phyloP scores from a whole-genome alignment of 2,888 invertebrate species.

The Parelbella ahira region DNA sequence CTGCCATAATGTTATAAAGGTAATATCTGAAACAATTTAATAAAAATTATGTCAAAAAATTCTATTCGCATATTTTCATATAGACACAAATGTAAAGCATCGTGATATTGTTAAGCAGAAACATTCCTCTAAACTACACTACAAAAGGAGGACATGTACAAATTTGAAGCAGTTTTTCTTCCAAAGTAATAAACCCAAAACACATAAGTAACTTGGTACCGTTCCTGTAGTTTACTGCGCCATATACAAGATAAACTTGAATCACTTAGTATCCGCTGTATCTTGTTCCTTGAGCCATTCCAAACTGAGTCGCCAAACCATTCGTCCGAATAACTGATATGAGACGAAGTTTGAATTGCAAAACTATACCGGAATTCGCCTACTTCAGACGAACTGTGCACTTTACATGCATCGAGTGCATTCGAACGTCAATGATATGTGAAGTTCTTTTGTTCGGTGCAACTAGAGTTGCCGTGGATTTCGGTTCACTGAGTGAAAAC shows the following conservation, averaged over 20 bases:
- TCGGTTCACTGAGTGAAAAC: slow-evolving; percentile 20
- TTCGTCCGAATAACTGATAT: slow-evolving; percentile 69
- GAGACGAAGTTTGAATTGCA: slow-evolving; percentile 72
- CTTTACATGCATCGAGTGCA: slow-evolving; percentile 31
- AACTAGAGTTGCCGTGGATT: slow-evolving; percentile 30
- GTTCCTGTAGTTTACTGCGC: not conserved
- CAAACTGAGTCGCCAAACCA: slow-evolving; percentile 38
- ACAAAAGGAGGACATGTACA: too few species aligned
- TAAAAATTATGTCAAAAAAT: too few species aligned
- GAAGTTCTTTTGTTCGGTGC: slow-evolving; percentile 22
- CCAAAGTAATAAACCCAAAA: too few species aligned
- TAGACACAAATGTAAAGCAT: too few species aligned
- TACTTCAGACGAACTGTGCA: slow-evolving; percentile 31
- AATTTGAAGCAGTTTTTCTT: too few species aligned
- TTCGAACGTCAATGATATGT: slow-evolving; percentile 36
- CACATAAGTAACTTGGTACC: not conserved
- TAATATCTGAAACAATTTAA: too few species aligned
- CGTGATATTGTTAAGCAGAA: too few species aligned
- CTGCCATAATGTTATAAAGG: too few species aligned
- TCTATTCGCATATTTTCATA: too few species aligned
- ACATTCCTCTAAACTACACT: too few species aligned
- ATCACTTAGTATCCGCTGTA: slow-evolving; percentile 6
- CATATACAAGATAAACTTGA: slow-evolving; percentile 3
- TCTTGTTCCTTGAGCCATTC: slow-evolving; percentile 11
- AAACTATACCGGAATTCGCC: slow-evolving; percentile 52